Conservation (phyloP, 2,797 vertebrate genomes). For the Gila robusta region DNA sequence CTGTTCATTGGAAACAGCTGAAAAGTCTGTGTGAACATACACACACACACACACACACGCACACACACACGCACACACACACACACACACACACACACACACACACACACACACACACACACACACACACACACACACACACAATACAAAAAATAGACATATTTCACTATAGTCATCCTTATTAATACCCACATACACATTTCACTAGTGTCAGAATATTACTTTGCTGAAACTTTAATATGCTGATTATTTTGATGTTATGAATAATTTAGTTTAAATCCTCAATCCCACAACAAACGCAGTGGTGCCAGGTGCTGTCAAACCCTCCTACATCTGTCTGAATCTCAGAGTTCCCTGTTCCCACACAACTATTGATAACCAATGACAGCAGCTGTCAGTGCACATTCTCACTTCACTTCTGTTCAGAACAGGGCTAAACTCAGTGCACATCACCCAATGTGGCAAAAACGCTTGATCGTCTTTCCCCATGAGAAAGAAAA, state of each 20-base stretch:
- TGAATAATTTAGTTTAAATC: slow-evolving; percentile 14
- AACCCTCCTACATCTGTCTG: not conserved
- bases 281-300: slow-evolving; percentile 8
- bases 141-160: too few species aligned
- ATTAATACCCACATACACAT: not conserved
- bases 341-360: slow-evolving; percentile 6
- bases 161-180: not conserved
- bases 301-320: slow-evolving; percentile 12
- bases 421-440: slow-evolving; percentile 8
- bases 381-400: slow-evolving; percentile 33
- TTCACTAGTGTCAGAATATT: not conserved
- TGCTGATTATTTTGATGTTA: slow-evolving; percentile 14
- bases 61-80: too few species aligned
- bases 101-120: too few species aligned
- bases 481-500: not conserved
- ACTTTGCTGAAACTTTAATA: not conserved
- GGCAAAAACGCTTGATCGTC: not conserved
- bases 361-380: slow-evolving; percentile 28
- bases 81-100: too few species aligned
- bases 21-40: too few species aligned
- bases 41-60: too few species aligned
- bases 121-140: too few species aligned
- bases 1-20: too few species aligned
- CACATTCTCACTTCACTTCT: slow-evolving; percentile 13
- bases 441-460: not conserved